Evolutionary conservation across 2,888 invertebrate genomes (phyloP).

Genomic region (Pseudococcus jackbeardsleyi): DNA sequence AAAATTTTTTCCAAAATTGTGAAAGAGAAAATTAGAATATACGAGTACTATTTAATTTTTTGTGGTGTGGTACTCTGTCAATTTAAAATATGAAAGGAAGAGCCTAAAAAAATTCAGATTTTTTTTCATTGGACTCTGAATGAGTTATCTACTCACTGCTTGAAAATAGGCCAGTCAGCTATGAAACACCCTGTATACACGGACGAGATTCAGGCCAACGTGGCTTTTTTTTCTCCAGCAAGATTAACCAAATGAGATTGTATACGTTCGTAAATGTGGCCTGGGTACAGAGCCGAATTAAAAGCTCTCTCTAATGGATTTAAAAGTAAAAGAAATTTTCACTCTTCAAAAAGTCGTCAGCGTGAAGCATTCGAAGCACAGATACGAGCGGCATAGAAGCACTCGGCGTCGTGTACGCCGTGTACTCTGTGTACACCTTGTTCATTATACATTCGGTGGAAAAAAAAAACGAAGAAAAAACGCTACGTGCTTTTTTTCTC

Average conservation of each 20-base stretch:
- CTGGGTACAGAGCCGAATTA: neutral
- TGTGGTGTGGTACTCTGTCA: too few relatives aligned
- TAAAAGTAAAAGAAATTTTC: conserved; percentile 41
- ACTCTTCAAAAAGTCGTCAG: conserved; percentile 12
- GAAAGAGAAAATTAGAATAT: too few relatives aligned
- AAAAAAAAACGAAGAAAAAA: neutral
- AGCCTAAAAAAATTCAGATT: too few relatives aligned
- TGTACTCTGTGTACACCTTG: neutral
- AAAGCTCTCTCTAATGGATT: conserved; percentile 38
- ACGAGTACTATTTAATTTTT: too few relatives aligned
- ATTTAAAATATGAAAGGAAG: too few relatives aligned
- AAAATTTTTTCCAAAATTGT: too few relatives aligned
- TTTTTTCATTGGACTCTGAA: too few relatives aligned
- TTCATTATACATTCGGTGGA: conserved; percentile 11
- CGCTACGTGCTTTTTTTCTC: conserved; percentile 36
- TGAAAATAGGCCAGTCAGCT: too few relatives aligned
- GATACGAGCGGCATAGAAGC: neutral
- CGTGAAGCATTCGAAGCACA: conserved; percentile 9
- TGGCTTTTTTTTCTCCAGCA: neutral
- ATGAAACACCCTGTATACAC: too few relatives aligned
- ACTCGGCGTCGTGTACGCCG: neutral
- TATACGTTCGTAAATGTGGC: neutral
- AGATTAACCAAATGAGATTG: conserved; percentile 44
- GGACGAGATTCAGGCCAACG: conserved; percentile 9
- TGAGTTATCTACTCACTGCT: too few relatives aligned